Conservation (phyloP, 2,113 vertebrate species). For the Dromiciops gliroides region DNA sequence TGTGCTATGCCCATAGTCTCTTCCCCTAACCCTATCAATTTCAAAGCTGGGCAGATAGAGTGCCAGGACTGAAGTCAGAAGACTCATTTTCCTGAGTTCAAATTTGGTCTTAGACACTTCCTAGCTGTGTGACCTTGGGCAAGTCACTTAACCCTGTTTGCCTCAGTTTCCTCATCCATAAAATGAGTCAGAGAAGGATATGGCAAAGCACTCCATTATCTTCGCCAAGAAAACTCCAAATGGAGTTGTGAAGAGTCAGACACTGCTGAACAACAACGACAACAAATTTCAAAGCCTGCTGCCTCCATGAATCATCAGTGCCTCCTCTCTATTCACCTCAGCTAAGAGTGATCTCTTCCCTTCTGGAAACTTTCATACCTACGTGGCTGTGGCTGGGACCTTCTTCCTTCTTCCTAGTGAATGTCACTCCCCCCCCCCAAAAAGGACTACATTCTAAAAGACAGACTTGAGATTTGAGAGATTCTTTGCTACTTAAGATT, state of each 20-base stretch:
- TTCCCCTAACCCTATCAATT: neutral
- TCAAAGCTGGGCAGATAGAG: neutral
- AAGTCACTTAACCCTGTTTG: neutral
- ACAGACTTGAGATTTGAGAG: neutral
- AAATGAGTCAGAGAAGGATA: neutral
- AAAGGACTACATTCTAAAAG: no score
- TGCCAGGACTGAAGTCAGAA: neutral
- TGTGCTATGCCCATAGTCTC: neutral
- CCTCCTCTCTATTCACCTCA: neutral
- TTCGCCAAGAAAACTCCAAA: neutral
- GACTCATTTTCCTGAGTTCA: neutral
- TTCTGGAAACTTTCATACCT: neutral
- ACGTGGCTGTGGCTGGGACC: neutral
- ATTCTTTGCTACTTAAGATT: neutral
- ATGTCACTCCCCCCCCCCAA: neutral
- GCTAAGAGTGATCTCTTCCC: neutral
- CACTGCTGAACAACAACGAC: neutral
- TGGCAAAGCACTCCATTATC: neutral
- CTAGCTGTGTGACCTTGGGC: neutral
- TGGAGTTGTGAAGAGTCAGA: neutral
- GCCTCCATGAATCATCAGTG: neutral
- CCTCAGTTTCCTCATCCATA: neutral
- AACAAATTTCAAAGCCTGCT: neutral
- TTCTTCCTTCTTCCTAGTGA: neutral
- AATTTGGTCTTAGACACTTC: neutral